Percentiles rank a stretch among this genome's conserved stretches.
Conservation (phyloP, 2,113 vertebrate genomes). For the Nicator chloris region DNA sequence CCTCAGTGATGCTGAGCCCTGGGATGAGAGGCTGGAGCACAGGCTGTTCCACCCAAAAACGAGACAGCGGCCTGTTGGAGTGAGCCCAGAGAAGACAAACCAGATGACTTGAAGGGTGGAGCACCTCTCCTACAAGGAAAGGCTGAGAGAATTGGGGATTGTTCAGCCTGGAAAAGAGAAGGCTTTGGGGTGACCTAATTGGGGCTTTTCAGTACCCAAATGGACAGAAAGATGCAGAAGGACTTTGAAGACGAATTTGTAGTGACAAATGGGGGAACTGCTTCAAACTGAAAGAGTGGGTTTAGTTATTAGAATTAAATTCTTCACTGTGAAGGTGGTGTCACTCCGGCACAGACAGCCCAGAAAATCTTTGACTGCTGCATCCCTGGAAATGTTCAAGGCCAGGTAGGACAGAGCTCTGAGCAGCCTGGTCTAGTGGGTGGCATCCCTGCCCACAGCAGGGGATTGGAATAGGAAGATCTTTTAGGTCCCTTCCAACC, state of each 20-base stretch:
- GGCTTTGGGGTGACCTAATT: rapidly evolving
- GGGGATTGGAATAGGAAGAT: neutral
- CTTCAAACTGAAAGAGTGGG: neutral
- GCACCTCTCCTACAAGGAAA: neutral
- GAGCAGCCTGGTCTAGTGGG: neutral
- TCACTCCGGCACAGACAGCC: rapidly evolving
- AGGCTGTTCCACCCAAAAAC: neutral
- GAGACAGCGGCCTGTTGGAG: neutral
- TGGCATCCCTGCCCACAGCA: neutral
- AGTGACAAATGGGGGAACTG: neutral
- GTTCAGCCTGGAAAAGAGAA: neutral
- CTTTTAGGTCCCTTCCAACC: neutral
- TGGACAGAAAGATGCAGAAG: neutral
- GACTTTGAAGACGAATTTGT: neutral
- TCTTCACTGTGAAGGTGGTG: neutral
- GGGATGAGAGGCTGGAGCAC: neutral
- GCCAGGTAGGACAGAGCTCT: rapidly evolving
- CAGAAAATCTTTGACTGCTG: neutral
- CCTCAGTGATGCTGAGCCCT: neutral
- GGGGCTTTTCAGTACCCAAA: neutral
- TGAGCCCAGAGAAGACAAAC: neutral
- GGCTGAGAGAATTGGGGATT: neutral
- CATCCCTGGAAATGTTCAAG: neutral
- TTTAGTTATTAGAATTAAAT: neutral
- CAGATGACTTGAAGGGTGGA: neutral